Evolutionary conservation across 2,797 vertebrate genomes (phyloP).

Genomic region (Sebastes jordani): DNA sequence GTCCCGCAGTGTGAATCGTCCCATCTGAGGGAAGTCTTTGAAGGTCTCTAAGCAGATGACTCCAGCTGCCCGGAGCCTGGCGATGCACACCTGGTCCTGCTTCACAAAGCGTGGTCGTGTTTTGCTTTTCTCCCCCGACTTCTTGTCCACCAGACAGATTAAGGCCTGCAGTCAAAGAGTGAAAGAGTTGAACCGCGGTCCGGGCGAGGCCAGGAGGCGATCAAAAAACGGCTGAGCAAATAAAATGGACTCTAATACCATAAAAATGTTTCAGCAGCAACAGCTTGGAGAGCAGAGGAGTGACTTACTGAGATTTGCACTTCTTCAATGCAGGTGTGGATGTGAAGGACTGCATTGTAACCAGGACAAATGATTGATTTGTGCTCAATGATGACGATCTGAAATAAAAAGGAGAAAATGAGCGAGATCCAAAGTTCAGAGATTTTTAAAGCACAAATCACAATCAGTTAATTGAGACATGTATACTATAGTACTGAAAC

Average conservation of each 20-base stretch:
- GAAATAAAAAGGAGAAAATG: constrained; percentile 42
- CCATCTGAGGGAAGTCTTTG: constrained; percentile 99
- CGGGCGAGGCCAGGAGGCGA: background rate
- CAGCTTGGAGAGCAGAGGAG: too few species aligned
- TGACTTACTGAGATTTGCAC: constrained; percentile 96
- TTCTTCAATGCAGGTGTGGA: constrained; percentile 99
- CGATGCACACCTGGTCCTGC: constrained; percentile 99
- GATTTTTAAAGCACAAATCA: constrained; percentile 1
- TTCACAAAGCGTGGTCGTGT: constrained; percentile 97
- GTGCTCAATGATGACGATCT: constrained; percentile 99
- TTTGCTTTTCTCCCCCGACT: constrained; percentile 98
- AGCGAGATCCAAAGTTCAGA: background rate
- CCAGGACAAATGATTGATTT: constrained; percentile 99
- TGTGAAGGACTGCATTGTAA: constrained; percentile 98
- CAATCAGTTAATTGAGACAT: background rate
- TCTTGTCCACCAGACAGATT: constrained; percentile 99
- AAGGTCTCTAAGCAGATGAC: constrained; percentile 99
- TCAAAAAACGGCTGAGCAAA: background rate
- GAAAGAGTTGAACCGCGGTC: background rate
- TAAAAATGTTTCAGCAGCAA: background rate
- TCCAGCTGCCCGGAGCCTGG: constrained; percentile 93
- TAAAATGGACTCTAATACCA: background rate
- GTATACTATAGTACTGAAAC: background rate
- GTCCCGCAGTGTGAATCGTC: constrained; percentile 96
- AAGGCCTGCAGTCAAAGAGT: constrained; percentile 85